Base-by-base conservation (phyloP, 2,888 invertebrate genomes). In the Nomada ferruginata region DNA sequence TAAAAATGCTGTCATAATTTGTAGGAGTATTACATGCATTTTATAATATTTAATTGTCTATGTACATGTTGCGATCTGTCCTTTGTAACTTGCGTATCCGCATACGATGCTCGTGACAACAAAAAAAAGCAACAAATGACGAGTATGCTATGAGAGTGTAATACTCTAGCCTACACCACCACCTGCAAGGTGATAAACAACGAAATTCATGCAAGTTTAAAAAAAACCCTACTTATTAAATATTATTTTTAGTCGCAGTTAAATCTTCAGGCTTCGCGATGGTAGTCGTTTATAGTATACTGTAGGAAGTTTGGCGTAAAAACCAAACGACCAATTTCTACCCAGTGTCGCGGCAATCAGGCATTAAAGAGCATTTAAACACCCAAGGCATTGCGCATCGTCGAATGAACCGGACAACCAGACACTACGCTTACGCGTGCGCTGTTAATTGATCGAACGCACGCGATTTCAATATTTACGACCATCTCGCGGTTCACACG, bases 381-480 rank as follows among this genome's bases (percentile, higher is more conserved):
- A 55, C 72, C 55, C 15, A 18, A 20, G 81, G 63, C 50, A 79
- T 79, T 71, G 53, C 79, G 42, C 71, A 61, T 66, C 65, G 42
- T 66, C 81, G 66, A 80, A 80, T 72, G 66, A 72, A 80, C 42
- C 42, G 11, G 18, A 26, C 64, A 36, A 36, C 64, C 59, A 65
- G 53, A 47, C 79, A 50, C 60, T 36, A 47, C 20, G 59, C 44
- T 61, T 66, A 53, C 81, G 55, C 72, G 55, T 64, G 44, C n/a
- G 23, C 59, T 1, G 72, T 72, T 80, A 80, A 80, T 80, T 72
- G 79, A 80, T 65, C 71, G 55, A 9, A 61, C 81, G 65, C 79
- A 80, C 79, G 79, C 79, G 72, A 80, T 66, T 80, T 23, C 26
- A 20, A 61, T 80, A 72, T 80, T 80, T 80, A 72, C 23, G 65